These are phyloP conservation scores for Stratiomys singularior DNA, from an alignment of 2,888 invertebrate genomes.

Conservation along the genomic window DNA sequence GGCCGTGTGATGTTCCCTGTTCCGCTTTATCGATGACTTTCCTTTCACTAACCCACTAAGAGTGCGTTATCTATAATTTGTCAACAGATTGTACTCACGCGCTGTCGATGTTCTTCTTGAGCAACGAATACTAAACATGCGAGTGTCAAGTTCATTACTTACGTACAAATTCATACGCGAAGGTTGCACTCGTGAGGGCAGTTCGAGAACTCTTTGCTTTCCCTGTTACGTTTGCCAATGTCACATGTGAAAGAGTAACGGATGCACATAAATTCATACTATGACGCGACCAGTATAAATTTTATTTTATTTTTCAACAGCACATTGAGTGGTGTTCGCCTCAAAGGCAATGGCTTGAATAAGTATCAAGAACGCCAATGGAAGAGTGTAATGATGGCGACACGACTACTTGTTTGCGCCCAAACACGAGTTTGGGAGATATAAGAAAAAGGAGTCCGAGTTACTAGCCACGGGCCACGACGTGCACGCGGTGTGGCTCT, in stretches of 20 bases:
- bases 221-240: not conserved
- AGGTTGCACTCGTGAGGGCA: not conserved
- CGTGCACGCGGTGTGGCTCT: not conserved
- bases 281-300: not conserved
- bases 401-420: not conserved
- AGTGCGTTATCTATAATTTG: no score
- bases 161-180: not conserved
- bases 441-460: not conserved
- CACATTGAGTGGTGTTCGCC: slow-evolving; percentile 19
- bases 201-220: slow-evolving; percentile 6
- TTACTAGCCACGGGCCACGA: not conserved
- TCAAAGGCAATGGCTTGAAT: not conserved
- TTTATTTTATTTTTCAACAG: slow-evolving; percentile 12
- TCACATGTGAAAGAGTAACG: not conserved
- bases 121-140: no score
- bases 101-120: no score
- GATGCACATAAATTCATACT: not conserved
- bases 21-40: no score
- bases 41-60: no score
- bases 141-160: slow-evolving; percentile 32
- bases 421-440: not conserved
- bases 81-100: no score
- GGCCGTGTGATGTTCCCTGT: no score
- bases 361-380: not conserved
- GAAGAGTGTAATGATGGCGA: slow-evolving; percentile 1